Evolutionary conservation across 2,113 vertebrate species (phyloP).

Genomic region (Tragelaphus imberbis): DNA sequence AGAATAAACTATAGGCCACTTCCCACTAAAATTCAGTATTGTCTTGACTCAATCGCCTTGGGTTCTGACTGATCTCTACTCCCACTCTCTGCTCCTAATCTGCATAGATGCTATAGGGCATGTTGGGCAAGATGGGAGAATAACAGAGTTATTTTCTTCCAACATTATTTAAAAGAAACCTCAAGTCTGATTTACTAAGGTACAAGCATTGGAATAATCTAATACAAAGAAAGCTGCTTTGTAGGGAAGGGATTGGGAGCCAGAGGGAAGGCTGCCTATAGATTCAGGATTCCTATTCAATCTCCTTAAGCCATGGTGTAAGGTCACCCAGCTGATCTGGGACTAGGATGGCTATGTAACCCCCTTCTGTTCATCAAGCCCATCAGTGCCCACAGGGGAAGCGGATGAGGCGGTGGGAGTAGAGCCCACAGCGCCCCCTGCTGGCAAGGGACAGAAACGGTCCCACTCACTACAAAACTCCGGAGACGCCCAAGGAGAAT

Average conservation of each 20-base stretch:
- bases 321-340: accelerated
- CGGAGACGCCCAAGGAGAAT: neutral
- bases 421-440: neutral
- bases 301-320: neutral
- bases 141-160: neutral
- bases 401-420: too few relatives aligned
- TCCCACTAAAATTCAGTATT: neutral
- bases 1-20: neutral
- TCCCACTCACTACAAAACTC: neutral
- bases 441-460: neutral
- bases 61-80: neutral
- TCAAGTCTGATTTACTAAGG: neutral
- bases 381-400: neutral
- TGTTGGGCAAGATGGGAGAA: neutral
- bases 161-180: neutral
- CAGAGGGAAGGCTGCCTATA: neutral
- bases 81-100: neutral
- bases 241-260: neutral
- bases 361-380: neutral
- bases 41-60: neutral
- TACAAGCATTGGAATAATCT: neutral
- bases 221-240: neutral
- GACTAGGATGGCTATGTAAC: neutral
- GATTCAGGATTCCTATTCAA: neutral
- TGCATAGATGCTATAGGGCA: neutral